Evolutionary conservation across 2,888 invertebrate genomes (phyloP), one percentile per base, ranked within the genome.

Genomic region (Metalampra italica): DNA sequence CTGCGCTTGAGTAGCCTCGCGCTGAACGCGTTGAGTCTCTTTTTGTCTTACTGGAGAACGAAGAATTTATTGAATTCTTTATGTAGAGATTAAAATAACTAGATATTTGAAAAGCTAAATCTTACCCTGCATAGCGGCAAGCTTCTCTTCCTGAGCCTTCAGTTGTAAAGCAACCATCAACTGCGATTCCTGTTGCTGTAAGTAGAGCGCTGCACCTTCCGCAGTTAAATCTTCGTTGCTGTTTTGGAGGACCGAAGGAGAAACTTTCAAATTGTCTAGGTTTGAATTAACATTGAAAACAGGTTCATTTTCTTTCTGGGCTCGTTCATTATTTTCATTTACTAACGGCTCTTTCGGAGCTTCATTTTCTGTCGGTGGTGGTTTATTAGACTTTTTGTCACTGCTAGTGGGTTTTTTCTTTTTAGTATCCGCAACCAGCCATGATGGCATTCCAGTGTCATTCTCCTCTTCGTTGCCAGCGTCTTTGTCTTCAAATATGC

Each of bases 171-270:
- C 92, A 40, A 92, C 88, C 81, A 92, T 78, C 42, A 92, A 59
- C 59, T 92, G 92, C 0, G 92, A 90, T 68, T 92, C 92, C 63
- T 92, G 92, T 58, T 92, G 91, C 55, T 92, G 92, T 51, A 92
- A 72, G 49, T 90, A 91, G 29, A 91, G 68, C 8, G 91, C 76
- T 1, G 91, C 87, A 38, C 91, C 91, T 68, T 91, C 91, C 29
- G 88, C 77, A 11, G 90, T 84, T 40, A 91, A 69, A 55, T 91
- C 81, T 50, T 85, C 82, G 56, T 72, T 77, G 43, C 64, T 71
- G 11, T 62, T 66, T 9, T 76, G 75, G 29, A 75, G 43, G 4
- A 68, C 48, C 2, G 63, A 34, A 47, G 49, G 53, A 9, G 64
- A 30, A n/a, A 36, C 36, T 36, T 32, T 36, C 36, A 15, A n/a